Base-by-base conservation (phyloP, 2,797 vertebrate genomes). In the Chiloscyllium punctatum region DNA sequence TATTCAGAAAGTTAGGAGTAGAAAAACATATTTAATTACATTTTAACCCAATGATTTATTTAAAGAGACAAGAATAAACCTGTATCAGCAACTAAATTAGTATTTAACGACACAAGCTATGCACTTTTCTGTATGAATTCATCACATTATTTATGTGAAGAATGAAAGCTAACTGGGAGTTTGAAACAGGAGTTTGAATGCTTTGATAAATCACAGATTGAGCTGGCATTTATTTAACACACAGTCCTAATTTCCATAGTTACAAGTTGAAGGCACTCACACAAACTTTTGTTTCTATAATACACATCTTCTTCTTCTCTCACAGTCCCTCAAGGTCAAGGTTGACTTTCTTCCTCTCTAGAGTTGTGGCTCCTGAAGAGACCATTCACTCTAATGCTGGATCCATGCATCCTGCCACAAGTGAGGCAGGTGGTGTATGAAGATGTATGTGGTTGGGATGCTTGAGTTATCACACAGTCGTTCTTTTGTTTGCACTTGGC, bases 101-200 rank as follows among this genome's bases (percentile, higher is more conserved):
- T 77, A 53, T 51, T 95, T 53, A 77, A 77, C 1, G 1, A 51
- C 71, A 51, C 51, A 42, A 30, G 53, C 66, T 42, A 25, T 94
- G 69, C 71, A 72, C 30, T 71, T 74, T 74, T 51, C 68, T 94
- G 18, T 94, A 30, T 48, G 21, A 48, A 72, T 94, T 74, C 92
- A 94, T 68, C 69, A 48, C 92, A 72, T 94, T 94, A 94, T 53
- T 68, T 91, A 91, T 68, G n/a, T 91, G 88, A 16, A 91, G 88
- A 91, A 72, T 53, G 72, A 51, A 94, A 72, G 6, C 48, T 94
- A 18, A 53, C 68, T 72, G 42, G 25, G 23, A 48, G 69, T 33
- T 42, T 94, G 37, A 15, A 48, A 94, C 27, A 51, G 18, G 69
- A 42, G 25, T 66, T 91, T 51, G 25, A 42, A 7, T 51, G 69